Evolutionary conservation across 2,888 invertebrate genomes (phyloP).

Genomic region (Scaptomyza tumidula): DNA sequence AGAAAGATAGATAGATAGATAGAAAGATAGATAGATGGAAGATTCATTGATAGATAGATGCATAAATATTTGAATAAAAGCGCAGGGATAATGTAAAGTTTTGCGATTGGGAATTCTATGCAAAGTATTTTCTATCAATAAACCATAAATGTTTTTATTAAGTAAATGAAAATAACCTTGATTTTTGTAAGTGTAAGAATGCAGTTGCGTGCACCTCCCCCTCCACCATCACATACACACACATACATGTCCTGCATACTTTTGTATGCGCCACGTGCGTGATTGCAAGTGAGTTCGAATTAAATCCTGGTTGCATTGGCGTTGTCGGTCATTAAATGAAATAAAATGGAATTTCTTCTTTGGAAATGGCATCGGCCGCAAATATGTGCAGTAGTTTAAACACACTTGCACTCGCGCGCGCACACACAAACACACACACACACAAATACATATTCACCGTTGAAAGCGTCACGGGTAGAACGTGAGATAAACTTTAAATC

Average conservation of each 20-base stretch:
- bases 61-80: too few relatives aligned
- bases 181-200: neutral
- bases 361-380: constrained; percentile 2
- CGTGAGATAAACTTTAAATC: constrained; percentile 55
- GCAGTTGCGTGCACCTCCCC: constrained; percentile 19
- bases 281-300: constrained; percentile 60
- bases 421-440: too few relatives aligned
- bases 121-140: too few relatives aligned
- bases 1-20: too few relatives aligned
- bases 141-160: too few relatives aligned
- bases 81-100: too few relatives aligned
- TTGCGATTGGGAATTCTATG: too few relatives aligned
- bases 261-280: constrained; percentile 40
- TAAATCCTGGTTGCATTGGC: constrained; percentile 43
- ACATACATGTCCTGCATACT: neutral
- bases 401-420: neutral
- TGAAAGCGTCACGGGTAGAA: neutral
- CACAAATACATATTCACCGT: neutral
- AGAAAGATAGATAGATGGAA: too few relatives aligned
- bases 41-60: too few relatives aligned
- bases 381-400: constrained; percentile 9
- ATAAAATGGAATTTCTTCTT: constrained; percentile 46
- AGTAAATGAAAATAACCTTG: too few relatives aligned
- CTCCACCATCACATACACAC: neutral
- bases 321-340: constrained; percentile 55